Conservation (phyloP, 35 echinoderm and acorn worm genomes). For the Patiria miniata region DNA sequence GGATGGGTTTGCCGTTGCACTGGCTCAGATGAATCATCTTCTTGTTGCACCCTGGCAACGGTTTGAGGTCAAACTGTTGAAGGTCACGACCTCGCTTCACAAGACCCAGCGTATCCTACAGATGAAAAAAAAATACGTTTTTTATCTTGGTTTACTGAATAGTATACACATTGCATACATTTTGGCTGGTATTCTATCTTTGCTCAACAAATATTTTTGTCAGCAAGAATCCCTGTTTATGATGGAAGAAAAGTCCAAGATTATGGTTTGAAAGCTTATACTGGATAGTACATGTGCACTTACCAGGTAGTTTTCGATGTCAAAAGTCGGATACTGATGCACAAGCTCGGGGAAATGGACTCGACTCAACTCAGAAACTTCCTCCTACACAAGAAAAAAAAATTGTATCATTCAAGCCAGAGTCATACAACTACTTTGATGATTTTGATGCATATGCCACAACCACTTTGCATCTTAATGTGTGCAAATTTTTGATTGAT, state of each 20-base stretch:
- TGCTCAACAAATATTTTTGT: neutral
- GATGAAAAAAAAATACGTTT: constrained; percentile 11
- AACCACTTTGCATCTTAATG: neutral
- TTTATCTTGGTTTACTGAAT: neutral
- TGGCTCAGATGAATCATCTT: constrained; percentile 24
- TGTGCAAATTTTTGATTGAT: neutral
- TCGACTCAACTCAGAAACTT: constrained; percentile 6
- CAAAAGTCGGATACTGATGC: constrained; percentile 23
- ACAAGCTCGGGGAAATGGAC: constrained; percentile 38
- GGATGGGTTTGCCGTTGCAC: constrained; percentile 1
- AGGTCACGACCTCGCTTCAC: constrained; percentile 49
- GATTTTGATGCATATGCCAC: neutral
- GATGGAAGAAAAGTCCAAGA: neutral
- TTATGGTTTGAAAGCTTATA: neutral
- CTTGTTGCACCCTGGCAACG: constrained; percentile 33
- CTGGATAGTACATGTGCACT: neutral
- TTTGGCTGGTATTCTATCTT: neutral
- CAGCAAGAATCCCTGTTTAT: no score
- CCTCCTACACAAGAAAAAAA: constrained; percentile 36
- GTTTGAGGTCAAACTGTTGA: constrained; percentile 55
- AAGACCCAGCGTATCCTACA: constrained; percentile 31
- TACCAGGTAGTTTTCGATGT: constrained; percentile 42
- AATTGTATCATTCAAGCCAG: no score
- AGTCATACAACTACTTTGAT: no score
- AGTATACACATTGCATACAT: neutral